phyloP scores from a whole-genome alignment of 2,113 vertebrate genomes.

The Parus major region DNA sequence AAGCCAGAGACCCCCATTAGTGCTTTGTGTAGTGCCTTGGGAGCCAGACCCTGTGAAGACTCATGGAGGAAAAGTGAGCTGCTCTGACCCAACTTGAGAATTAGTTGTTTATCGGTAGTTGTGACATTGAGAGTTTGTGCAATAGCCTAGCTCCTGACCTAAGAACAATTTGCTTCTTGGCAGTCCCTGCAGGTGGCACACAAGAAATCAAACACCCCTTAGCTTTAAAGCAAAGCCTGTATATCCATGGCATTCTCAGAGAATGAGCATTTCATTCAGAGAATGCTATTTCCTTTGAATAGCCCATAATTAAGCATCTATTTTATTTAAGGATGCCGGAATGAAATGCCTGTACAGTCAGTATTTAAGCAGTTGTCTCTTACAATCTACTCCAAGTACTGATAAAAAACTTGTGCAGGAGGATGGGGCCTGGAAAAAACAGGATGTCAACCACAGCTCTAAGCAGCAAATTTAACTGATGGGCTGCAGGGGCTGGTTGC shows the following conservation, averaged over 20 bases:
- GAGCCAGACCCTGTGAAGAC: not conserved
- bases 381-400: not conserved
- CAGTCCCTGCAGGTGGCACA: not conserved
- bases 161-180: not conserved
- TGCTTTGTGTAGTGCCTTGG: not conserved
- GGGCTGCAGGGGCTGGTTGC: not conserved
- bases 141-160: not conserved
- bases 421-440: not conserved
- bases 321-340: not conserved
- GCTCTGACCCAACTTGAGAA: not conserved
- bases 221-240: not conserved
- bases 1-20: not conserved
- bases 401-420: not conserved
- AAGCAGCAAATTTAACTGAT: not conserved
- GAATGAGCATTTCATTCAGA: not conserved
- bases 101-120: not conserved
- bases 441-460: not conserved
- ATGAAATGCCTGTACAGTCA: not conserved
- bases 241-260: not conserved
- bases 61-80: not conserved
- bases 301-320: not conserved
- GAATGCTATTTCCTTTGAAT: not conserved
- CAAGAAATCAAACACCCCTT: not conserved
- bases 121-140: not conserved
- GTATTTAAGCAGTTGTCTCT: not conserved